Evolutionary conservation across 2,797 vertebrate species (phyloP).

Genomic region (Falco cherrug): DNA sequence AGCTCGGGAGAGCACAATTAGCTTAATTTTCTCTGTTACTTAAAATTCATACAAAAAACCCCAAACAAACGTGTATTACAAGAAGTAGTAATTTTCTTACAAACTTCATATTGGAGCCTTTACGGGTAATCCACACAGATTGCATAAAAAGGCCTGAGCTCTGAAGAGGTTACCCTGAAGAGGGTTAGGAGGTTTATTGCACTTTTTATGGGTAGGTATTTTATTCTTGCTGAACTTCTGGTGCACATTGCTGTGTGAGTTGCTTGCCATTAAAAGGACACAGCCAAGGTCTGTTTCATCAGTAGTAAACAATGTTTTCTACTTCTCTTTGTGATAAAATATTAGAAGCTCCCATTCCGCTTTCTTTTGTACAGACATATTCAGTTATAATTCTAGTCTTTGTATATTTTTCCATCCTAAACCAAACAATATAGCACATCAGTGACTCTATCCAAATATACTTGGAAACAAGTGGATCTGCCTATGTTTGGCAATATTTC

Average conservation of each 20-base stretch:
- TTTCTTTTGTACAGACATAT: background rate
- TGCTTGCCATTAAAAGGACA: conserved; percentile 6
- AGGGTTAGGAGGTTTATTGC: conserved; percentile 14
- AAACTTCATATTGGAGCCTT: background rate
- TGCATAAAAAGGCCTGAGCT: background rate
- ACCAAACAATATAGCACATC: background rate
- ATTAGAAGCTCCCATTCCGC: background rate
- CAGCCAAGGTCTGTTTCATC: conserved; percentile 11
- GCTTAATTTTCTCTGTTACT: background rate
- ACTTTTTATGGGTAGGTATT: background rate
- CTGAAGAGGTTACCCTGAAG: background rate
- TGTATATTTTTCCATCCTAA: background rate
- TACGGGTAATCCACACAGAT: background rate
- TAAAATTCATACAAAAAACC: background rate
- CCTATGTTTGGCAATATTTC: background rate
- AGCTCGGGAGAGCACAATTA: background rate
- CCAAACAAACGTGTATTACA: background rate
- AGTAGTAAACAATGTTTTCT: conserved; percentile 22
- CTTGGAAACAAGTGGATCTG: background rate
- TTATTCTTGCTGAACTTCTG: conserved; percentile 38
- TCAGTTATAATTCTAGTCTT: background rate
- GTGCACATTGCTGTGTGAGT: background rate
- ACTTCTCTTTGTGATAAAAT: conserved; percentile 21
- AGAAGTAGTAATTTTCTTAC: background rate
- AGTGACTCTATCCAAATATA: background rate